Percentiles rank a stretch among this genome's conserved stretches.
Conservation (phyloP, 2,888 invertebrate species). For the Bellardia pandia region DNA sequence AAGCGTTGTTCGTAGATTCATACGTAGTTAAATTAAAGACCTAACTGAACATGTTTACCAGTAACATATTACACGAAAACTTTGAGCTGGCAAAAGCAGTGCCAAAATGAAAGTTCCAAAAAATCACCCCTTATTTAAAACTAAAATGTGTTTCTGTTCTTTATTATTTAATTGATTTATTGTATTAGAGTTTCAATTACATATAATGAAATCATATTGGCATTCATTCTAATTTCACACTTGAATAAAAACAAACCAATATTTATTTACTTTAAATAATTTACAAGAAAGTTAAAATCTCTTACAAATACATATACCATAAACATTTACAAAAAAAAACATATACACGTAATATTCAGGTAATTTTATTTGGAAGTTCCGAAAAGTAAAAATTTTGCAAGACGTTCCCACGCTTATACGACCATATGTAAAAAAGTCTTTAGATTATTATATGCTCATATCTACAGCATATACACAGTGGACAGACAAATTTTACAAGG, state of each 20-base stretch:
- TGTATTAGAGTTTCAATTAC: too few species aligned
- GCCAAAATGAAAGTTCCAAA: too few species aligned
- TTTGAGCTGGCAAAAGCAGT: too few species aligned
- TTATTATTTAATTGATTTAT: too few species aligned
- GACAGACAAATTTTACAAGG: slow-evolving; percentile 13
- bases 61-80: too few species aligned
- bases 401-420: slow-evolving; percentile 65
- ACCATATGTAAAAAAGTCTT: slow-evolving; percentile 63
- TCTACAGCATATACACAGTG: not conserved
- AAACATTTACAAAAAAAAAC: not conserved
- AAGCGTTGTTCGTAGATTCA: too few species aligned
- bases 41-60: too few species aligned
- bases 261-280: not conserved
- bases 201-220: too few species aligned
- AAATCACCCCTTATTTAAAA: too few species aligned
- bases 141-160: not conserved
- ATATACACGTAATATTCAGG: slow-evolving; percentile 48
- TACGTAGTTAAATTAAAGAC: too few species aligned
- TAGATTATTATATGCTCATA: not conserved
- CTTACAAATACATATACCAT: slow-evolving; percentile 11
- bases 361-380: slow-evolving; percentile 62
- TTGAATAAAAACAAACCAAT: not conserved
- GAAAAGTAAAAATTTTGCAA: slow-evolving; percentile 30
- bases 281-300: slow-evolving; percentile 30
- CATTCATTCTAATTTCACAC: not conserved